Evolutionary conservation across 2,797 vertebrate species (phyloP).

Genomic region (Galagoides demidoff): DNA sequence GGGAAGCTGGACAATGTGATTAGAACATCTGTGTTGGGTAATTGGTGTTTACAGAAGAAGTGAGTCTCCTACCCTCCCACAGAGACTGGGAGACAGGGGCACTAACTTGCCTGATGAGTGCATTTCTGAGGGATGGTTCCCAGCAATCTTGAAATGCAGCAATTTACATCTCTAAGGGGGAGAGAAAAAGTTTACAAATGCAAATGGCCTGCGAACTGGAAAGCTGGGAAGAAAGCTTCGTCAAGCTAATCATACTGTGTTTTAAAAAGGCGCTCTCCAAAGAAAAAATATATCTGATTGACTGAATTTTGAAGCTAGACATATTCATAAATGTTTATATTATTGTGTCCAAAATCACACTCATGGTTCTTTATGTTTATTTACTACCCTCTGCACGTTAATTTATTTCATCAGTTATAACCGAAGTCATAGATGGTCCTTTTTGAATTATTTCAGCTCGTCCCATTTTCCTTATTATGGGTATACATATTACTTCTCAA

Average conservation of each 20-base stretch:
- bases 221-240: not conserved
- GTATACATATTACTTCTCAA: constrained; percentile 71
- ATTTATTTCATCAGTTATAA: constrained; percentile 70
- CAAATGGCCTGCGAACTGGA: not conserved
- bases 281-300: not conserved
- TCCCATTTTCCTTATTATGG: constrained; percentile 62
- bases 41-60: not conserved
- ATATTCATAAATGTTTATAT: not conserved
- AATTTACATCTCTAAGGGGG: not conserved
- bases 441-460: constrained; percentile 10
- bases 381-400: constrained; percentile 70
- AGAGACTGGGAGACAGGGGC: not conserved
- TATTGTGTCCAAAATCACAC: not conserved
- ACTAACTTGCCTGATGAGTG: not conserved
- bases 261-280: not conserved
- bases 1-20: not conserved
- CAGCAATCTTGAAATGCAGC: not conserved
- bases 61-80: not conserved
- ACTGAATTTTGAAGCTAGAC: not conserved
- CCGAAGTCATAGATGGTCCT: constrained; percentile 43
- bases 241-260: not conserved
- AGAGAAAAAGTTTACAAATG: not conserved
- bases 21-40: not conserved
- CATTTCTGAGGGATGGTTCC: not conserved
- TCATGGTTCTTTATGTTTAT: constrained; percentile 29